Evolutionary conservation across 2,888 invertebrate genomes (phyloP).

Genomic region (Ornithoptera priamus): DNA sequence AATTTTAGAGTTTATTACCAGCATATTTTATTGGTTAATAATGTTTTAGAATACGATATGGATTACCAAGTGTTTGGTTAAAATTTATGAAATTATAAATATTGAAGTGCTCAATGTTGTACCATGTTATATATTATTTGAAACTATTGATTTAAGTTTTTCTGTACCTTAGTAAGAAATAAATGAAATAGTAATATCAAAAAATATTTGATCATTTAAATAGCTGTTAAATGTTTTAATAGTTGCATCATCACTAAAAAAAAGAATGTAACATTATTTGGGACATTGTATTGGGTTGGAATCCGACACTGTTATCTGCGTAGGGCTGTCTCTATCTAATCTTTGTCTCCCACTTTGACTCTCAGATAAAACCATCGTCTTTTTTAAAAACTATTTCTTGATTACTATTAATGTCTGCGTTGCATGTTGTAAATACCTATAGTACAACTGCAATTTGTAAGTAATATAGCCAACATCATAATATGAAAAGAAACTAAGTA

Average conservation of each 20-base stretch:
- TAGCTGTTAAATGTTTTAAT: neutral
- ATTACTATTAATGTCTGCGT: constrained; percentile 2
- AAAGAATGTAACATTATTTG: constrained; percentile 28
- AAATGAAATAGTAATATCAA: neutral
- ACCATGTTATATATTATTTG: no score
- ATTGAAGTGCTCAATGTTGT: no score
- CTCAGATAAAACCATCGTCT: constrained; percentile 56
- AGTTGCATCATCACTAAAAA: neutral
- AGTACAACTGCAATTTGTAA: neutral
- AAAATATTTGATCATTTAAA: neutral
- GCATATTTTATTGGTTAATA: neutral
- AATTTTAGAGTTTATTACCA: constrained; percentile 5
- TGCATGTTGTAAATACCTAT: neutral
- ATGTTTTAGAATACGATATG: neutral
- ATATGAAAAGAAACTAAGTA: neutral
- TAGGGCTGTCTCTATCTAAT: constrained; percentile 74
- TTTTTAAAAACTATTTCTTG: constrained; percentile 46
- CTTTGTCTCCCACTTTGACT: constrained; percentile 60
- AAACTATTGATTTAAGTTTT: no score
- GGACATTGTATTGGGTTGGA: constrained; percentile 54
- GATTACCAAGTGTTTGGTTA: neutral
- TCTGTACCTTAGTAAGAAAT: no score
- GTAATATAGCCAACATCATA: neutral
- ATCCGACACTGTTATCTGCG: constrained; percentile 63
- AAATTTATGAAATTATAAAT: neutral